Evolutionary conservation across 2,113 vertebrate genomes (phyloP).

Genomic region (Glaucomys volans): DNA sequence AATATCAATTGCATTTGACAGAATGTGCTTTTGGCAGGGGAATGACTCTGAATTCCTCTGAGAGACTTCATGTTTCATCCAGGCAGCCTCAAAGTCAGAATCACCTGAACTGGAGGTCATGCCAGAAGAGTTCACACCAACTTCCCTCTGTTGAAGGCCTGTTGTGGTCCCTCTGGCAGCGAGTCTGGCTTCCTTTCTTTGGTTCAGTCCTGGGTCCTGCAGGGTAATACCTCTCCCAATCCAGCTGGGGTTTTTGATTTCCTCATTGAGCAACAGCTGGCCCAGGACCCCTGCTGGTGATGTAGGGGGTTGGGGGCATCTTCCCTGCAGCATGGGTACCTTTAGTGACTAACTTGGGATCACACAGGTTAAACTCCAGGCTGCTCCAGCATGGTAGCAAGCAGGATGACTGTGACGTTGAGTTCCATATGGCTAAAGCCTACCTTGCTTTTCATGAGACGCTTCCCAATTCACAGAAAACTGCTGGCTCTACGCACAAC

Average conservation of each 20-base stretch:
- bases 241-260: conserved; percentile 40
- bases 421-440: not conserved
- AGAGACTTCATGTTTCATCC: conserved; percentile 21
- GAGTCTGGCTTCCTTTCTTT: conserved; percentile 70
- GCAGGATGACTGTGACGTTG: conserved; percentile 24
- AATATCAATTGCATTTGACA: conserved; percentile 39
- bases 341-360: conserved; percentile 34
- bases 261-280: not conserved
- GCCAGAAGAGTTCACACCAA: not conserved
- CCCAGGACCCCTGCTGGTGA: not conserved
- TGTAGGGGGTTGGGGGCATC: not conserved
- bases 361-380: not conserved
- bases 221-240: not conserved
- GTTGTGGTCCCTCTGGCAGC: conserved; percentile 48
- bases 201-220: conserved; percentile 12
- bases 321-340: conserved; percentile 48
- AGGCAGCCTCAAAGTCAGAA: conserved; percentile 53
- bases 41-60: conserved; percentile 49
- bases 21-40: conserved; percentile 16
- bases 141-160: conserved; percentile 34
- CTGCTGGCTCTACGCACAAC: not conserved
- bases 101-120: not conserved
- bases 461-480: not conserved
- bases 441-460: not conserved
- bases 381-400: conserved; percentile 48